These are phyloP conservation scores for Dipodomys merriami DNA, from an alignment of 2,113 vertebrate species.

Conservation along the genomic window DNA sequence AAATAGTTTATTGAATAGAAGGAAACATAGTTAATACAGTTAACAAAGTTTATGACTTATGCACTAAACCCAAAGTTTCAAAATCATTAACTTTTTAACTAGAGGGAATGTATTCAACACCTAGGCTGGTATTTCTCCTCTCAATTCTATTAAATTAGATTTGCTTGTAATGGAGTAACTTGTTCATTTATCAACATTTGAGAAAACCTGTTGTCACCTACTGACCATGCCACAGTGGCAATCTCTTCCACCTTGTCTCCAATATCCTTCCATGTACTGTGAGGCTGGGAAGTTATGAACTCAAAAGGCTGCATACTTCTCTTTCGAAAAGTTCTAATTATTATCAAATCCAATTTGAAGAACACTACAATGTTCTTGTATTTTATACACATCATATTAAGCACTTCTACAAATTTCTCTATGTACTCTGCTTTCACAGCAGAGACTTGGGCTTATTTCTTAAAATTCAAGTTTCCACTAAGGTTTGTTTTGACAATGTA, in stretches of 20 bases:
- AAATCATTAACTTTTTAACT: constrained; percentile 53
- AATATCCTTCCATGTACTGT: background rate
- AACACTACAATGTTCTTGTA: constrained; percentile 12
- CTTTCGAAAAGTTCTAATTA: constrained; percentile 28
- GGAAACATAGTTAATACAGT: background rate
- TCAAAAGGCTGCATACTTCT: constrained; percentile 1
- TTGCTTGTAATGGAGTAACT: background rate
- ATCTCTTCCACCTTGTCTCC: background rate
- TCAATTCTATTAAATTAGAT: constrained; percentile 51
- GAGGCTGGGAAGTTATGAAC: background rate
- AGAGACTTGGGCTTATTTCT: background rate
- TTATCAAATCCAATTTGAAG: constrained; percentile 29
- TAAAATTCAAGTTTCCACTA: background rate
- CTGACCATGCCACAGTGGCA: background rate
- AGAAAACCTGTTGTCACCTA: background rate
- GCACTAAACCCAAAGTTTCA: constrained; percentile 47
- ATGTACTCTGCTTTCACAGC: background rate
- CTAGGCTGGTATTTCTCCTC: background rate
- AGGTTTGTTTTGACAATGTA: background rate
- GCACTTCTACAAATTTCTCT: too few species aligned
- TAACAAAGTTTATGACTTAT: constrained; percentile 34
- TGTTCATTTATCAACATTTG: constrained; percentile 8
- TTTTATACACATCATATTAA: constrained; percentile 21
- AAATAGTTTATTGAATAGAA: background rate
- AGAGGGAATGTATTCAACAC: background rate